Evolutionary conservation across 2,113 vertebrate species (phyloP).

Genomic region (Tragelaphus scriptus): DNA sequence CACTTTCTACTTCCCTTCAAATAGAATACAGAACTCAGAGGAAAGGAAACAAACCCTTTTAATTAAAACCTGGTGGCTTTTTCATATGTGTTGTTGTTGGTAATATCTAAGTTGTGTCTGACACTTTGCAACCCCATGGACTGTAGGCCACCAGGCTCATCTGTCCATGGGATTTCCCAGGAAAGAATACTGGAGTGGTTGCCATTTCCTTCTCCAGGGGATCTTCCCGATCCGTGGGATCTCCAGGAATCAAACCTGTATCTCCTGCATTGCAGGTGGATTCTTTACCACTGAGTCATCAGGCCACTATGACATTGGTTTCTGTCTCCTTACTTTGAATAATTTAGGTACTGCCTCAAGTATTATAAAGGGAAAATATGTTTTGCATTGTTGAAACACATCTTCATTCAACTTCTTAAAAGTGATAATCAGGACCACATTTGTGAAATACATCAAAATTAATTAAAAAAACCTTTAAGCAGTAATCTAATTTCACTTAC

Average conservation of each 20-base stretch:
- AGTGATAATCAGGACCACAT: not conserved
- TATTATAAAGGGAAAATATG: slow-evolving; percentile 6
- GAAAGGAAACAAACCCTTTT: not conserved
- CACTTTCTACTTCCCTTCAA: not conserved
- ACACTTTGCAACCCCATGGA: not conserved
- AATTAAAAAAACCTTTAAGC: not conserved
- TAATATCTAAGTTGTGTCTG: not conserved
- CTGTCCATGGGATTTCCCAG: not conserved
- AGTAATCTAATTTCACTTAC: not conserved
- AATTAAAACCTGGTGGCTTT: not conserved
- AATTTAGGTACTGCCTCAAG: not conserved
- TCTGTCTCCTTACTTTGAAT: not conserved
- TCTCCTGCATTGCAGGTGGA: not conserved
- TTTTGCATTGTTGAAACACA: not conserved
- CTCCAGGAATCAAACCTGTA: not conserved
- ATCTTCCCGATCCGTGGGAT: not conserved
- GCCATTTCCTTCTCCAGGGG: not conserved
- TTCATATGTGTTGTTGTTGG: not conserved
- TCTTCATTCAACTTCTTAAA: not conserved
- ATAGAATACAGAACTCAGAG: not conserved
- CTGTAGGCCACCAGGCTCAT: not conserved
- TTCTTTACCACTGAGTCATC: not conserved
- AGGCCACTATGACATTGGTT: not conserved
- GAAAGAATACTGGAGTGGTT: not conserved
- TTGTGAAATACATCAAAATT: not conserved